Evolutionary conservation across 2,888 invertebrate genomes (phyloP).

Genomic region (Sinopyrophorus schimmeli): DNA sequence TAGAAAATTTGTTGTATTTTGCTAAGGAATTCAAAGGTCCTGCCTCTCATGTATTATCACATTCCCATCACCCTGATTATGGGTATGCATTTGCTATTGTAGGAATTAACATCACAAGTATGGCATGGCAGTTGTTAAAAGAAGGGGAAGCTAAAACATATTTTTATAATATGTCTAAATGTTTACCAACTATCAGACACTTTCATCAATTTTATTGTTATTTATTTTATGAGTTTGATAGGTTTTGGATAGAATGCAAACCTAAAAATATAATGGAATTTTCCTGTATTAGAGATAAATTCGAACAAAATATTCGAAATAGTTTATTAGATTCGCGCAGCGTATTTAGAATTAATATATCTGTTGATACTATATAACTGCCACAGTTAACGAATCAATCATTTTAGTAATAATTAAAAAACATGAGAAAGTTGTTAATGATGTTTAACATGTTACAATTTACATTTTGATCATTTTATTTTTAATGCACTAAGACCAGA

Average conservation of each 20-base stretch:
- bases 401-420: too few relatives aligned
- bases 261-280: slow-evolving; percentile 97
- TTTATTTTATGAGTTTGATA: slow-evolving; percentile 91
- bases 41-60: slow-evolving; percentile 80
- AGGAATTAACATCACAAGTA: slow-evolving; percentile 92
- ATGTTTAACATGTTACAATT: too few relatives aligned
- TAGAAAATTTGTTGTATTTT: slow-evolving; percentile 90
- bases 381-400: too few relatives aligned
- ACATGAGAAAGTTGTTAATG: too few relatives aligned
- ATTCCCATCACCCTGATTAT: slow-evolving; percentile 85
- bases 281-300: slow-evolving; percentile 81
- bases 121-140: slow-evolving; percentile 81
- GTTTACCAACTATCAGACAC: slow-evolving; percentile 68
- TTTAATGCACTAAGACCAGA: too few relatives aligned
- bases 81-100: slow-evolving; percentile 91
- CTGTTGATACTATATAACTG: slow-evolving; percentile 73
- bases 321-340: slow-evolving; percentile 70
- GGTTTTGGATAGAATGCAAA: slow-evolving; percentile 89
- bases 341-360: slow-evolving; percentile 78
- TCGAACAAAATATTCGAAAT: slow-evolving; percentile 73
- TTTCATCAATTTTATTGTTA: slow-evolving; percentile 95
- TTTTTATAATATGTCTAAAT: slow-evolving; percentile 80
- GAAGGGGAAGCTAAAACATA: slow-evolving; percentile 86
- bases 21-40: slow-evolving; percentile 78
- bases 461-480: too few relatives aligned